These are phyloP conservation scores for Drosophila hydei DNA, from an alignment of 1,140 invertebrate species.

Conservation along the genomic window DNA sequence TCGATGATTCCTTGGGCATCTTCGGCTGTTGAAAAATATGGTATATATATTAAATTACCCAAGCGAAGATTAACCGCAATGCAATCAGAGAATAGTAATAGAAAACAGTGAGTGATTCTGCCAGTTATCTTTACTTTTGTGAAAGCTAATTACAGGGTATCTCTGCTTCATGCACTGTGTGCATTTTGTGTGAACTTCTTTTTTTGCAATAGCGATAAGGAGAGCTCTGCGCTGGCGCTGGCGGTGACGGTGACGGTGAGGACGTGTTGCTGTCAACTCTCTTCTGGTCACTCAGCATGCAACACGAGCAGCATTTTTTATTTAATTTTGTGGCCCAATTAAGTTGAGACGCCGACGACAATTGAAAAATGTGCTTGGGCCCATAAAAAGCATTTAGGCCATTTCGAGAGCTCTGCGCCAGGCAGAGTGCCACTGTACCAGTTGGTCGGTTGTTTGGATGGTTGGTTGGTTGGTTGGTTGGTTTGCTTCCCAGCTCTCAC, in stretches of 20 bases:
- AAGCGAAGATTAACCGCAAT: too few species aligned
- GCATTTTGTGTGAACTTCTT: slow-evolving; percentile 18
- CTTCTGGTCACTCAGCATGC: slow-evolving; percentile 45
- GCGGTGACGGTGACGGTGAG: slow-evolving; percentile 41
- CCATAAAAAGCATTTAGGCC: slow-evolving; percentile 71
- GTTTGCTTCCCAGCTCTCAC: slow-evolving; percentile 44
- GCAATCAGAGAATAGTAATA: too few species aligned
- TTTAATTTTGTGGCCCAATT: slow-evolving; percentile 73
- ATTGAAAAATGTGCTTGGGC: slow-evolving; percentile 63
- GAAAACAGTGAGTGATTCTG: too few species aligned
- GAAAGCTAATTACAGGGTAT: background rate
- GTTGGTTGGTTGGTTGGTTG: background rate
- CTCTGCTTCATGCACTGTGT: background rate
- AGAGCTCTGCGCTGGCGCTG: background rate
- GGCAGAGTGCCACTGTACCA: background rate
- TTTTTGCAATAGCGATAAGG: slow-evolving; percentile 33
- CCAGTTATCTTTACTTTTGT: too few species aligned
- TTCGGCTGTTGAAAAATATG: too few species aligned
- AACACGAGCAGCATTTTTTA: slow-evolving; percentile 69
- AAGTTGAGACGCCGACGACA: slow-evolving; percentile 65
- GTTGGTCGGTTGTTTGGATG: background rate
- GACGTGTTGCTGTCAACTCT: slow-evolving; percentile 73
- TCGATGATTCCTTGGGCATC: too few species aligned
- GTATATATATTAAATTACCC: too few species aligned
- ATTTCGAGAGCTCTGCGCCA: slow-evolving; percentile 30